A percentile compares a stretch with the other conserved stretches of the same genome.
phyloP scores from a whole-genome alignment of 2,797 vertebrate species.

The Mormyrus hasselquistii region DNA sequence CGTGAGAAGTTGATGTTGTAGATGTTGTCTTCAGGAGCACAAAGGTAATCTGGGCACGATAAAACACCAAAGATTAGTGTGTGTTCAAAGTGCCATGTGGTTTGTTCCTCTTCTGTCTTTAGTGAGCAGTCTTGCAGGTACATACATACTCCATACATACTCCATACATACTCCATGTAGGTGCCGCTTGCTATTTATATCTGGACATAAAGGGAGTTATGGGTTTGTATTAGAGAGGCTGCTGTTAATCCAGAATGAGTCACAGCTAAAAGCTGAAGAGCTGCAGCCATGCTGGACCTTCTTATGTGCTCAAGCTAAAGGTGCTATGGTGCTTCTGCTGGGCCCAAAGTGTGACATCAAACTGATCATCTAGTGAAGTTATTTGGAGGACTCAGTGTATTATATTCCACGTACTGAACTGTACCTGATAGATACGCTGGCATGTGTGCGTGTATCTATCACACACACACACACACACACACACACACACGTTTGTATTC shows the following conservation, averaged over 20 bases:
- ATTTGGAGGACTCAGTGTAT: neutral
- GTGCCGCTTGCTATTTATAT: neutral
- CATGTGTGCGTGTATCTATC: neutral
- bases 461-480: neutral
- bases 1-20: slow-evolving; percentile 82
- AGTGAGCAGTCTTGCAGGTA: neutral
- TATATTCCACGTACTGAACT: neutral
- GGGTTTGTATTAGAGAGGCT: neutral
- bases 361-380: neutral
- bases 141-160: too few relatives aligned
- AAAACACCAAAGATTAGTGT: neutral
- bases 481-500: neutral
- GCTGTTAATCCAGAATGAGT: neutral
- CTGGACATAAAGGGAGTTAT: neutral
- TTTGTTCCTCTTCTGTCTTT: neutral
- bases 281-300: neutral
- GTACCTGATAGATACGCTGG: neutral
- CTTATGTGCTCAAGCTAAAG: neutral
- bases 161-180: neutral
- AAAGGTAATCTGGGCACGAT: slow-evolving; percentile 67
- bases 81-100: neutral
- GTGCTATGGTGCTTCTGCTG: neutral
- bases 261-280: neutral
- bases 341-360: neutral
- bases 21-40: slow-evolving; percentile 77